phyloP scores from a whole-genome alignment of 2,113 vertebrate genomes.

The Amblyopsis rosae region DNA sequence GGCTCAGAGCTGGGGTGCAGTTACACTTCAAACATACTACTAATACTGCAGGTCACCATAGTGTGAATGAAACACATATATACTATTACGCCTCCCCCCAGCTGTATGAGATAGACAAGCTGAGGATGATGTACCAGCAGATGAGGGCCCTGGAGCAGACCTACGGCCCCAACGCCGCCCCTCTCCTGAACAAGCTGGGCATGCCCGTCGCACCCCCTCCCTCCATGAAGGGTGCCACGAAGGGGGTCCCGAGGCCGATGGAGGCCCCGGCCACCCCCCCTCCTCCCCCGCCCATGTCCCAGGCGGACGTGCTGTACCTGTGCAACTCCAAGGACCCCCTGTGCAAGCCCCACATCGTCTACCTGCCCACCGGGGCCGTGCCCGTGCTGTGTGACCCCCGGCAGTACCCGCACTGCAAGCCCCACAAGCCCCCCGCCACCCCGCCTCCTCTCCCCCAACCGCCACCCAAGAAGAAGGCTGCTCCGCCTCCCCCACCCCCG shows the following conservation, averaged over 20 bases:
- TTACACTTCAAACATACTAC: too few species aligned
- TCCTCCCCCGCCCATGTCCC: constrained; percentile 52
- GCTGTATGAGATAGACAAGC: constrained; percentile 81
- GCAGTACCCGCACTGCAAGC: constrained; percentile 73
- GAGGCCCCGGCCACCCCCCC: constrained; percentile 19
- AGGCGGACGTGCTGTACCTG: constrained; percentile 75
- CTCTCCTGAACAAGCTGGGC: constrained; percentile 76
- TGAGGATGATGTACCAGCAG: constrained; percentile 82
- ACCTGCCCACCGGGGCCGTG: constrained; percentile 72
- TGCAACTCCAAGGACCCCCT: constrained; percentile 78
- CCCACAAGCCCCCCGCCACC: constrained; percentile 54
- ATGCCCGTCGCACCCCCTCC: constrained; percentile 53
- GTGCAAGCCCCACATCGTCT: constrained; percentile 81
- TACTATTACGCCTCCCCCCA: constrained; percentile 25
- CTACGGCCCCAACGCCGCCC: constrained; percentile 76
- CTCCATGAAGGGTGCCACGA: constrained; percentile 38
- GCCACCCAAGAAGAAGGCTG: constrained; percentile 44
- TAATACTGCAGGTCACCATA: too few species aligned
- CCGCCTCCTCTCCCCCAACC: constrained; percentile 41
- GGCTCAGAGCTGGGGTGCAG: too few species aligned
- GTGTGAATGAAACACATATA: too few species aligned
- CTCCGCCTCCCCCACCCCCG: constrained; percentile 33
- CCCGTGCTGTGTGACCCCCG: constrained; percentile 80
- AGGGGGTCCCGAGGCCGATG: constrained; percentile 48
- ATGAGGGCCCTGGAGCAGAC: constrained; percentile 78